A percentile compares a stretch with the other conserved stretches of the same genome.
Conservation (phyloP, 2,888 invertebrate species). For the Luffia ferchaultella region DNA sequence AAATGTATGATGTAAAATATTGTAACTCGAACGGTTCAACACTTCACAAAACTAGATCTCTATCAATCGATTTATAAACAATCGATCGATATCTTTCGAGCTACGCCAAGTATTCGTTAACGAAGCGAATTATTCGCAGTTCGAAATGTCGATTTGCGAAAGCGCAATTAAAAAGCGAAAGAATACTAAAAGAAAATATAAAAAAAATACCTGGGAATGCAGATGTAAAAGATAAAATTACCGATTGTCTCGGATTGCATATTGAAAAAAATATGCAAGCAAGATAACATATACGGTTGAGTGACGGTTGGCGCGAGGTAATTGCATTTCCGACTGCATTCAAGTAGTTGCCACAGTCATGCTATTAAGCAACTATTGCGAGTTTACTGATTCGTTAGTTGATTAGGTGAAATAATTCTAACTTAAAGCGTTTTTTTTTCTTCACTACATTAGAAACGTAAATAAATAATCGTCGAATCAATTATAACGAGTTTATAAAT, state of each 20-base stretch:
- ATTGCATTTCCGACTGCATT: conserved; percentile 46
- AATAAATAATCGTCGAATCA: no score
- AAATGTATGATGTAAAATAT: no score
- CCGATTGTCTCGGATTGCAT: conserved; percentile 61
- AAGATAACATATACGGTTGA: conserved; percentile 61
- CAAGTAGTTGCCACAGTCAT: no score
- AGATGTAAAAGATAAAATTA: conserved; percentile 50
- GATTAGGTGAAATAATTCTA: no score
- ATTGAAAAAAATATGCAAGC: conserved; percentile 64
- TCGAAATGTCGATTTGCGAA: not conserved
- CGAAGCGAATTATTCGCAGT: not conserved
- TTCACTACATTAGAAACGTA: no score
- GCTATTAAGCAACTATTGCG: no score
- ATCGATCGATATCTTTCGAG: not conserved
- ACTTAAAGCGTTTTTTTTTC: no score
- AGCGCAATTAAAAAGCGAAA: not conserved
- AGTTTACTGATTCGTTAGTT: no score
- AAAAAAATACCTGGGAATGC: conserved; percentile 58
- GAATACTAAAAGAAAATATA: conserved; percentile 20
- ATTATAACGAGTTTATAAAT: no score
- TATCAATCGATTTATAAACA: not conserved
- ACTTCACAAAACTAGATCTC: no score
- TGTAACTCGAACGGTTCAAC: no score
- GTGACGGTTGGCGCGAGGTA: conserved; percentile 46
- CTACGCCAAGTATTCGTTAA: not conserved